Base-by-base conservation (phyloP, 2,888 invertebrate genomes). In the Agrochola lota region DNA sequence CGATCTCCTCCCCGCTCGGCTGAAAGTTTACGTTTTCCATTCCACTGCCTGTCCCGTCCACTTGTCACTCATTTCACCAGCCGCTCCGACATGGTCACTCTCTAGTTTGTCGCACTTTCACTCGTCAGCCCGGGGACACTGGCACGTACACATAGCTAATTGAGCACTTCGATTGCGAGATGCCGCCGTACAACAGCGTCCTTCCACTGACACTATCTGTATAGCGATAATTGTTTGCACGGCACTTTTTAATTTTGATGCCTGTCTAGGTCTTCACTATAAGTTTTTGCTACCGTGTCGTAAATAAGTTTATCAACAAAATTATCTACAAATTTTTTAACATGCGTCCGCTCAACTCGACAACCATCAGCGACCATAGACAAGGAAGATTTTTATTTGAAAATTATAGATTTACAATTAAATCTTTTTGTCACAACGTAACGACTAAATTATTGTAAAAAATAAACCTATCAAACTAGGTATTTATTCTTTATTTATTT, bases 11-110 rank as follows among this genome's bases (percentile, higher is more conserved):
- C 78, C 95, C 95, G 82, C 94, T 93, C 84, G 94, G 90, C 85
- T 94, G 93, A 90, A 95, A 95, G 88, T 92, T 92, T 78, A 94
- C 92, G 94, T 93, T 95, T 87, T 96, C 96, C 96, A 96, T 96
- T 88, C 40, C 84, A 83, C 85, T 88, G 79, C 81, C 83, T 91
- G 86, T 81, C 81, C 75, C 80, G 77, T 80, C 83, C 85, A 87
- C 88, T 89, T 85, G 80, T 85, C 80, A 86, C 84, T 86, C 89
- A 91, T 90, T 91, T 91, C 87, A 90, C 88, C 87, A 87, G 85
- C 80, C 88, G 85, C 81, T 85, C 85, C 84, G 82, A 87, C 94
- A 95, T 95, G 93, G 92, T 94, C 91, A 87, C 91, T 85, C 84
- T 78, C 80, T 73, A 83, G 70, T 77, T 76, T 68, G 73, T 63